Conservation (phyloP, 1,140 invertebrate genomes). For the Planococcus citri region DNA sequence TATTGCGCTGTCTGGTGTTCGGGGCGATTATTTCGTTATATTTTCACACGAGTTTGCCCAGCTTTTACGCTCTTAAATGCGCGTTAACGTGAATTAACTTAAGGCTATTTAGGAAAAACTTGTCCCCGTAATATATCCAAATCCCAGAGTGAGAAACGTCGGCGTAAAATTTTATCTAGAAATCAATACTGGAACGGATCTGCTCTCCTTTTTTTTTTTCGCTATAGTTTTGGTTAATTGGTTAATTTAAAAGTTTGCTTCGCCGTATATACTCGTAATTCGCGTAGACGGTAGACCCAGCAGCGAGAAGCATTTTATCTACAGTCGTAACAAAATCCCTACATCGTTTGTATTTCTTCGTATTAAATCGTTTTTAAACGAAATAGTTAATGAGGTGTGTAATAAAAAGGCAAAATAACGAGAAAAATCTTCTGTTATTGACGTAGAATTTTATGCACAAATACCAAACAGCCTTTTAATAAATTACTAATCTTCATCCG, state of each 20-base stretch:
- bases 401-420: neutral
- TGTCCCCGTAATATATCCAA: neutral
- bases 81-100: neutral
- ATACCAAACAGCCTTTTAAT: neutral
- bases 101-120: neutral
- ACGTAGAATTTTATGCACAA: neutral
- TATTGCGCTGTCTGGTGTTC: neutral
- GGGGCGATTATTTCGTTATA: no score
- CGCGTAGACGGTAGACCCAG: no score
- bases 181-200: neutral
- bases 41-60: no score
- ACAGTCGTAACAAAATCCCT: neutral
- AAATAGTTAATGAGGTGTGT: constrained; percentile 2
- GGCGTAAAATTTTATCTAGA: neutral
- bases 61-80: neutral
- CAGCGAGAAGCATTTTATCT: neutral
- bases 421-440: constrained; percentile 7
- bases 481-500: constrained; percentile 8
- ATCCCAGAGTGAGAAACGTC: no score
- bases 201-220: no score
- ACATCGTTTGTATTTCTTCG: neutral
- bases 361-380: constrained; percentile 3
- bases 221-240: no score
- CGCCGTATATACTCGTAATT: no score
- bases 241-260: no score